Evolutionary conservation across 2,888 invertebrate species (phyloP).

Genomic region (Dynastes hyllus): DNA sequence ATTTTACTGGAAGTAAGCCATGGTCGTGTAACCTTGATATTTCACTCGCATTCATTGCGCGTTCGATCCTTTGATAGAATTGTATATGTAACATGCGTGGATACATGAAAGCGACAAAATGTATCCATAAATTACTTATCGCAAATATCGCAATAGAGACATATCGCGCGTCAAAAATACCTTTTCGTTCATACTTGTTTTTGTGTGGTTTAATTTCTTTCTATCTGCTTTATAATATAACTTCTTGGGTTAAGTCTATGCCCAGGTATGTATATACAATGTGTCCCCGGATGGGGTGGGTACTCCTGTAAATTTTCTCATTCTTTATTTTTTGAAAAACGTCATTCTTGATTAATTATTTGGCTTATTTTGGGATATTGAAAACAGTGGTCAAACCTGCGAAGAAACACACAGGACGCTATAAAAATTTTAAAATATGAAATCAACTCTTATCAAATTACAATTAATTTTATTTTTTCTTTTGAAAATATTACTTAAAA

Average conservation of each 20-base stretch:
- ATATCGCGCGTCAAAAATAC: background rate
- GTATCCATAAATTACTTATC: conserved; percentile 11
- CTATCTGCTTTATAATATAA: background rate
- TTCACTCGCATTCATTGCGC: conserved; percentile 37
- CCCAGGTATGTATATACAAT: background rate
- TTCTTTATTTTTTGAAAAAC: too few species aligned
- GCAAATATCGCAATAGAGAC: background rate
- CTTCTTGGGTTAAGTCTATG: background rate
- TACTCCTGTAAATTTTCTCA: too few species aligned
- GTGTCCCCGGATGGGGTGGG: too few species aligned
- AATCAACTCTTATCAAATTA: too few species aligned
- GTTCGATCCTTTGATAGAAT: conserved; percentile 26
- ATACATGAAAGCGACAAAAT: conserved; percentile 44
- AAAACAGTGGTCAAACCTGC: too few species aligned
- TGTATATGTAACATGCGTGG: background rate
- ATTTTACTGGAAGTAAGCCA: conserved; percentile 47
- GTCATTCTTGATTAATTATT: too few species aligned
- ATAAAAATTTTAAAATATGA: too few species aligned
- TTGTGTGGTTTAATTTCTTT: too few species aligned
- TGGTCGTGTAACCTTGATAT: conserved; percentile 51
- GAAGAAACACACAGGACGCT: too few species aligned
- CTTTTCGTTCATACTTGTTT: background rate
- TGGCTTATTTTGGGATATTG: too few species aligned
- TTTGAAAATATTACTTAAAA: too few species aligned
- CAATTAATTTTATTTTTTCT: too few species aligned